Conservation (phyloP, 2,888 invertebrate species). For the Ctenicera cuprea region DNA sequence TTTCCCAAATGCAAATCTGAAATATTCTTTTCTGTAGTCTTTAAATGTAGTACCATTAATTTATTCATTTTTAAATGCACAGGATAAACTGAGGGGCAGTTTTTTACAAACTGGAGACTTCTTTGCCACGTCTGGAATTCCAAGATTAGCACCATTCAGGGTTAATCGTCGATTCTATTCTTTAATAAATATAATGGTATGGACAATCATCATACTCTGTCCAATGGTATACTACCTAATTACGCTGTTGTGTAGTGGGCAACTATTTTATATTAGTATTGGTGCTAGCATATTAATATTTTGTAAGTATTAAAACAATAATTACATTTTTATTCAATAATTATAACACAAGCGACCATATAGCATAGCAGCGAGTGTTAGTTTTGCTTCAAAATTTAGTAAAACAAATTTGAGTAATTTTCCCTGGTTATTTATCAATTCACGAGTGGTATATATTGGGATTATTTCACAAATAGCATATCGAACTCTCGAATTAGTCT, state of each 20-base stretch:
- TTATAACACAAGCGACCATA: no score
- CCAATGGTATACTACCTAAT: slow-evolving; percentile 84
- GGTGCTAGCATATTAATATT: slow-evolving; percentile 79
- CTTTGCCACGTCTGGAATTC: slow-evolving; percentile 84
- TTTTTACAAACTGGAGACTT: slow-evolving; percentile 86
- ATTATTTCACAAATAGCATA: no score
- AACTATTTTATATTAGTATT: slow-evolving; percentile 81
- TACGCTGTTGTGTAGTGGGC: slow-evolving; percentile 82
- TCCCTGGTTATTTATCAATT: no score
- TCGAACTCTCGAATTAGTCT: no score
- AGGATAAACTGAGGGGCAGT: slow-evolving; percentile 75
- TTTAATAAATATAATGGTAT: slow-evolving; percentile 82
- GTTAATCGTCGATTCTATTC: slow-evolving; percentile 79
- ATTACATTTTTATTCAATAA: no score
- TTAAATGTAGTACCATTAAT: background rate
- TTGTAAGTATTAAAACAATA: slow-evolving; percentile 41
- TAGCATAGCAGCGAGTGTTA: no score
- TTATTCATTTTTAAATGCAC: slow-evolving; percentile 53
- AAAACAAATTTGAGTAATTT: no score
- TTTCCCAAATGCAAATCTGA: background rate
- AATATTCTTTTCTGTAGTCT: background rate
- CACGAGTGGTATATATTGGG: no score
- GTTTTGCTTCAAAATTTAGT: no score
- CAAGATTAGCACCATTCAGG: slow-evolving; percentile 77
- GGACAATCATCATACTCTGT: slow-evolving; percentile 81